Percentiles rank a stretch among this genome's conserved stretches.
These are phyloP conservation scores for Petrocephalus schoutedeni DNA, from an alignment of 2,797 vertebrate species.

Conservation along the genomic window DNA sequence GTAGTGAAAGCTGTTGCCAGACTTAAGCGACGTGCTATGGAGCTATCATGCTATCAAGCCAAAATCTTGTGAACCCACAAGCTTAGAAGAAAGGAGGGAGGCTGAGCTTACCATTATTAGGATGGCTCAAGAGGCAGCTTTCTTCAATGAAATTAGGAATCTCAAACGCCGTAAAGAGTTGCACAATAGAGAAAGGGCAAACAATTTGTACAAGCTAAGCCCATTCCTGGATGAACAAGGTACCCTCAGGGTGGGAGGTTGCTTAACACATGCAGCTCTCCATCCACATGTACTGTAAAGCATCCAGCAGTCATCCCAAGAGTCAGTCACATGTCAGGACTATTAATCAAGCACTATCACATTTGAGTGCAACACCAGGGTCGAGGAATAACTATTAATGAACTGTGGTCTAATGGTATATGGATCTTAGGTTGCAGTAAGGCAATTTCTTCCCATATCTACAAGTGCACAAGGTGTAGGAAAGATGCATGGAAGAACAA, in stretches of 20 bases:
- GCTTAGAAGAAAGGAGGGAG: conserved; percentile 29
- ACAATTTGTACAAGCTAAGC: conserved; percentile 19
- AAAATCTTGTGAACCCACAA: conserved; percentile 18
- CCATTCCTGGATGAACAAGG: conserved; percentile 22
- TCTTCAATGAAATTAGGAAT: conserved; percentile 30
- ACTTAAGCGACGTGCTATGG: conserved; percentile 19
- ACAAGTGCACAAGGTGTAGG: conserved; percentile 26
- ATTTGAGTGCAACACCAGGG: conserved; percentile 32
- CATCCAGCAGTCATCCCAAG: conserved; percentile 34
- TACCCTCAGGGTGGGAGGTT: conserved; percentile 33
- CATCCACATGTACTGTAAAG: conserved; percentile 34
- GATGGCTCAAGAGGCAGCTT: conserved; percentile 18
- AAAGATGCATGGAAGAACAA: conserved; percentile 24
- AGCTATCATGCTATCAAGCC: background rate
- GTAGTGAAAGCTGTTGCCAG: conserved; percentile 29
- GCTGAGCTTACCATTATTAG: conserved; percentile 25
- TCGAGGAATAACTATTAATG: conserved; percentile 24
- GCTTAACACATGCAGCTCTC: background rate
- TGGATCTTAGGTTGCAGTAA: conserved; percentile 30
- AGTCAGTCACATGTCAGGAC: conserved; percentile 21
- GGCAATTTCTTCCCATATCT: background rate
- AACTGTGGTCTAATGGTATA: conserved; percentile 18
- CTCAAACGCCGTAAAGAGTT: conserved; percentile 11
- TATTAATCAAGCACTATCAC: conserved; percentile 29
- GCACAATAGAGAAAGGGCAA: background rate